phyloP scores from a whole-genome alignment of 2,888 invertebrate species.

The Melinopterus prodromus region DNA sequence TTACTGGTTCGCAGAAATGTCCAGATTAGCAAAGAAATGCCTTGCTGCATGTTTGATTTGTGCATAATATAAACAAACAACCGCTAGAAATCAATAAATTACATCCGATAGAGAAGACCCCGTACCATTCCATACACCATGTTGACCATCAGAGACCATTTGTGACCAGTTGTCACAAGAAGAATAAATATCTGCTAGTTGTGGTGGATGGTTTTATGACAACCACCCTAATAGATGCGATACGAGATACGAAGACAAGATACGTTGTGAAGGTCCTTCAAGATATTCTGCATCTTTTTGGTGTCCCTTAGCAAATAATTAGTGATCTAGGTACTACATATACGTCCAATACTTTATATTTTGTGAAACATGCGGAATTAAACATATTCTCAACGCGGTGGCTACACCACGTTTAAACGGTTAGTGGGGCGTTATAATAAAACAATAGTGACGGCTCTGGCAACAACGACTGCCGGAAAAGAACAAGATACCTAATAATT shows the following conservation, averaged over 20 bases:
- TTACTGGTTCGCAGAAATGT: too few species aligned
- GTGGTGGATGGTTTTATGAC: slow-evolving; percentile 40
- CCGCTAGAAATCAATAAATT: slow-evolving; percentile 38
- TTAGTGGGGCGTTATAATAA: slow-evolving; percentile 44
- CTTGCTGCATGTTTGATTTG: slow-evolving; percentile 45
- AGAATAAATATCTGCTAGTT: slow-evolving; percentile 37
- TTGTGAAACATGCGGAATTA: slow-evolving; percentile 43
- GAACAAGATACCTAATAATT: too few species aligned
- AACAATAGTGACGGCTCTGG: slow-evolving; percentile 39
- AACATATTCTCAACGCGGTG: slow-evolving; percentile 45
- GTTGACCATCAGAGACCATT: slow-evolving; percentile 38
- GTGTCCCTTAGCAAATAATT: slow-evolving; percentile 44
- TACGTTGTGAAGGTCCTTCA: too few species aligned
- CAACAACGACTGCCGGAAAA: neutral
- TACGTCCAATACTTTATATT: slow-evolving; percentile 45
- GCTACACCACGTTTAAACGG: slow-evolving; percentile 49
- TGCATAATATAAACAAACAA: slow-evolving; percentile 41
- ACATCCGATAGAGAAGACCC: slow-evolving; percentile 34
- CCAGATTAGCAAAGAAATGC: slow-evolving; percentile 38
- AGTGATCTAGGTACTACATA: slow-evolving; percentile 47
- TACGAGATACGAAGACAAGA: too few species aligned
- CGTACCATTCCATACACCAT: slow-evolving; percentile 35
- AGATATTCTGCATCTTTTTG: slow-evolving; percentile 42
- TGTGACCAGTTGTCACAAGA: slow-evolving; percentile 28
- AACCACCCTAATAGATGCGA: slow-evolving; percentile 42